These are phyloP conservation scores for Scortum barcoo DNA, from an alignment of 2,113 vertebrate genomes.

Conservation along the genomic window DNA sequence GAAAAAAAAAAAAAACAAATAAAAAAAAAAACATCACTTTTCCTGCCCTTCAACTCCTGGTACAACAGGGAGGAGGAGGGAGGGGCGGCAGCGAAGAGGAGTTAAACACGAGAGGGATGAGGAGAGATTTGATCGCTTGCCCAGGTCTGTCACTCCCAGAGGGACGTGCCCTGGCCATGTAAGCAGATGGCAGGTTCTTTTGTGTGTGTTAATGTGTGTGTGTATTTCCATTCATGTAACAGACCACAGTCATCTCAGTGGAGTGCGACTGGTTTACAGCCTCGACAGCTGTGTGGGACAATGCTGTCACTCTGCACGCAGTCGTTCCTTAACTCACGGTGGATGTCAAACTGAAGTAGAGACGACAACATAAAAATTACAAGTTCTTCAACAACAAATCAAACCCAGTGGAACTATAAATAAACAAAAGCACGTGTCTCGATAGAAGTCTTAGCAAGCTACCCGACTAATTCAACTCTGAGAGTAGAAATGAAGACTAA, in stretches of 20 bases:
- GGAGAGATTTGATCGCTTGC: constrained; percentile 69
- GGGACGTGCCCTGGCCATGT: constrained; percentile 55
- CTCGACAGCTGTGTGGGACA: constrained; percentile 46
- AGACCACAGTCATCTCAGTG: constrained; percentile 24
- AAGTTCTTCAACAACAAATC: not conserved
- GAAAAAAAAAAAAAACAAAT: constrained; percentile 11
- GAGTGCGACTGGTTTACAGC: constrained; percentile 54
- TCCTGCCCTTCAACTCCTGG: constrained; percentile 68
- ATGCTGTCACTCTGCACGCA: constrained; percentile 26
- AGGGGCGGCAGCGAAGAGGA: constrained; percentile 34
- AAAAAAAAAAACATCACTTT: constrained; percentile 46
- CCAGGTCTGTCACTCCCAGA: constrained; percentile 67
- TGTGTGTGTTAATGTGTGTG: constrained; percentile 24
- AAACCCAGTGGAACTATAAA: not conserved
- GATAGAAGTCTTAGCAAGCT: not conserved
- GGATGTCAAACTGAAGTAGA: constrained; percentile 20
- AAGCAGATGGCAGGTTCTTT: constrained; percentile 71
- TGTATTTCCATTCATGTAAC: constrained; percentile 42
- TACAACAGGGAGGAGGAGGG: constrained; percentile 33
- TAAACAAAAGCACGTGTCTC: not conserved
- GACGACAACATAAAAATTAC: not conserved
- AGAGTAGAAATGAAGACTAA: constrained; percentile 1
- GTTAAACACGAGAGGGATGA: constrained; percentile 59
- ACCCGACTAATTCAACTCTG: constrained; percentile 6
- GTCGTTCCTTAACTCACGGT: not conserved